Conservation (phyloP, 2,797 vertebrate species). For the Brachyalestes nurse region DNA sequence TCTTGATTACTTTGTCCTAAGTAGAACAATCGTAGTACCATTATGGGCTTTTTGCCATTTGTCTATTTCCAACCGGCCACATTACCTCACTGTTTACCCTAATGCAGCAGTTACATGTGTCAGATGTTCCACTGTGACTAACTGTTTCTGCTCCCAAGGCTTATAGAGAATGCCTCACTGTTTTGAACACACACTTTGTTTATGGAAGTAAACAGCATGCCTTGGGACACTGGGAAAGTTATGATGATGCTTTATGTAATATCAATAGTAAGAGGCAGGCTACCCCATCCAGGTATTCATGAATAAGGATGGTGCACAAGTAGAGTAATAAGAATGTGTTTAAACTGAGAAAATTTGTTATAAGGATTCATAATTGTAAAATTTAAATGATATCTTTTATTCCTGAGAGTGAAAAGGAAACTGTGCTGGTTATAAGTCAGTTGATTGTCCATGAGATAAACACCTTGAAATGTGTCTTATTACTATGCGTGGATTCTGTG, state of each 20-base stretch:
- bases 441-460: too few relatives aligned
- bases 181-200: constrained; percentile 58
- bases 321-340: background rate
- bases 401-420: too few relatives aligned
- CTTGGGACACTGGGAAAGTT: constrained; percentile 18
- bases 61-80: constrained; percentile 35
- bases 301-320: background rate
- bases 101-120: constrained; percentile 40
- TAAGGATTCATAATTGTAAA: too few relatives aligned
- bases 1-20: constrained; percentile 1
- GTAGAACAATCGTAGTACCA: background rate
- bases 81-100: constrained; percentile 12
- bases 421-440: too few relatives aligned
- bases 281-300: background rate
- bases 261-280: constrained; percentile 18
- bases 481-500: background rate
- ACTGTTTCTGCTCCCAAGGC: constrained; percentile 55
- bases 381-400: too few relatives aligned
- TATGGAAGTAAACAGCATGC: constrained; percentile 56
- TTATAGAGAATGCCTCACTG: constrained; percentile 53
- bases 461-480: too few relatives aligned
- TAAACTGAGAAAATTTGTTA: background rate
- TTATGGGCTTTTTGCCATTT: constrained; percentile 27
- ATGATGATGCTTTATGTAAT: constrained; percentile 36
- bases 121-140: constrained; percentile 66